Base-by-base conservation (phyloP, 2,888 invertebrate species). In the Conomelus anceps region DNA sequence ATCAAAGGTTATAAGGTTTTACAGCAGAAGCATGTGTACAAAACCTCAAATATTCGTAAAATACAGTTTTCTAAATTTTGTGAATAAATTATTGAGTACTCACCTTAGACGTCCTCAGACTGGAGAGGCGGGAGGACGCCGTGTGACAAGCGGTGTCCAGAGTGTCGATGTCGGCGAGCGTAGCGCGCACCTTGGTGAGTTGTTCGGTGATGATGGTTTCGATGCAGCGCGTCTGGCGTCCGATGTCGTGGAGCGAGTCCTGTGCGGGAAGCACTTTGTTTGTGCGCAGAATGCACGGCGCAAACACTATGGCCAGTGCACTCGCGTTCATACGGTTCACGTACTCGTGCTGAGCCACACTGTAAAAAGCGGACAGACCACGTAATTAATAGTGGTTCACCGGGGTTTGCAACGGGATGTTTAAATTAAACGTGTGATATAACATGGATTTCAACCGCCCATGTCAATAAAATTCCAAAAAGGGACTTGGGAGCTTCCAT, bases 251-350 rank as follows among this genome's bases (percentile, higher is more conserved):
- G 91, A 99, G 94, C 92, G 98, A 97, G 93, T 98, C 98, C 94
- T 98, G 98, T 88, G 98, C 98, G 86, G 98, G 98, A 91, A 98
- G 95, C 91, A 96, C 94, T 93, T 97, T 96, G 93, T 97, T 97
- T 91, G 98, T 97, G 92, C 98, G 95, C 91, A 99, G 94, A 90
- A 99, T 97, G 93, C 98, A 98, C 87, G 99, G 98, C 85, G 98
- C 98, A 94, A 98, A 99, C 91, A 99, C 98, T 91, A 98, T 98
- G 88, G 98, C 98, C 91, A 99, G 94, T 89, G 98, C 97, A 92
- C 97, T 97, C 0, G 98, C 96, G 89, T 97, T 97, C 99, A 99
- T 99, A 91, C 98, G 94, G 94, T 98, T 99, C 91, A 96, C 96
- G 91, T 96, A 95, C 93, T 98, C 98, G 92, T 97, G 96, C 29